Evolutionary conservation across 2,113 vertebrate species (phyloP).

Genomic region (Carettochelys insculpta): DNA sequence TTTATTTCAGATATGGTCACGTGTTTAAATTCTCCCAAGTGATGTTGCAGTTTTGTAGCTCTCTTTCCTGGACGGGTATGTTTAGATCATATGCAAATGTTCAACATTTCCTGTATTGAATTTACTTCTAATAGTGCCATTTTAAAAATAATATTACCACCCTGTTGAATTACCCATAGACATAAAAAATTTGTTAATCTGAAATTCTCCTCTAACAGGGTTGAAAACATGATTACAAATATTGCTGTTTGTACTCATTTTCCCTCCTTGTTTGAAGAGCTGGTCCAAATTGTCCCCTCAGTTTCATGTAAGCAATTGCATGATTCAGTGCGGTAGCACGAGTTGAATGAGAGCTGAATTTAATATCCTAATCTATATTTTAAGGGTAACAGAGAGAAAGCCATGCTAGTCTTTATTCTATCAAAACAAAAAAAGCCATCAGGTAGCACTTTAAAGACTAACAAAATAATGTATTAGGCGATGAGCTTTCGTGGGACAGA

Average conservation of each 20-base stretch:
- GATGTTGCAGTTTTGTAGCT: background rate
- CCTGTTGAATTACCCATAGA: background rate
- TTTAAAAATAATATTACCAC: background rate
- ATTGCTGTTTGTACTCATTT: background rate
- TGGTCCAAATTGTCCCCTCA: accelerated
- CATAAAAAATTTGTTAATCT: accelerated
- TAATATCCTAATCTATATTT: background rate
- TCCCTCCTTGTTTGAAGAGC: background rate
- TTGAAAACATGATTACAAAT: constrained; percentile 20
- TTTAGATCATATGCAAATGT: background rate
- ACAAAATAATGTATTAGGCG: too few species aligned
- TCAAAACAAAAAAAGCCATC: too few species aligned
- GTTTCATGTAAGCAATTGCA: background rate
- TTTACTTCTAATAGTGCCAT: accelerated
- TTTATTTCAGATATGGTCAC: constrained; percentile 35
- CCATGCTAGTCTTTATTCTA: too few species aligned
- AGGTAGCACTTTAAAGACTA: too few species aligned
- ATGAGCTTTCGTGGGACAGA: too few species aligned
- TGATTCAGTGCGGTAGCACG: background rate
- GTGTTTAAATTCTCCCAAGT: background rate
- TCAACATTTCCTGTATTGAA: background rate
- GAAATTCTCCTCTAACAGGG: background rate
- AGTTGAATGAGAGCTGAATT: background rate
- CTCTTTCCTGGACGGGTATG: constrained; percentile 1
- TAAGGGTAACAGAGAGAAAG: too few species aligned